Evolutionary conservation across 2,888 invertebrate species (phyloP).

Genomic region (Elgonia sp.): DNA sequence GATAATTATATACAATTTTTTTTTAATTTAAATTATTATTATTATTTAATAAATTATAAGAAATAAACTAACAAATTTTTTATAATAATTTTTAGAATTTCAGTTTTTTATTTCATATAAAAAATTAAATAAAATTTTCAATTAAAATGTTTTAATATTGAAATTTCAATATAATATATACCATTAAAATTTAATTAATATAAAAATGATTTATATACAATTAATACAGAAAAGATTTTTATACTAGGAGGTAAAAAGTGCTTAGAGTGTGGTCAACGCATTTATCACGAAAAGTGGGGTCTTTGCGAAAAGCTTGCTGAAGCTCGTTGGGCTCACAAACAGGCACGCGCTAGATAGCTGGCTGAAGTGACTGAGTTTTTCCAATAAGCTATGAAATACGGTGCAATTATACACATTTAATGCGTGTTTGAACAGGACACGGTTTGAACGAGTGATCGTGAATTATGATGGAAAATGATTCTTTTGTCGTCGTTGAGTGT

Average conservation of each 20-base stretch:
- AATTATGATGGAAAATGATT: conserved; percentile 30
- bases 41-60: no score
- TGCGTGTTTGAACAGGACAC: conserved; percentile 1
- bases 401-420: conserved; percentile 22
- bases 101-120: no score
- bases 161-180: background rate
- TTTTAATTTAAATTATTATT: background rate
- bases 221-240: conserved; percentile 28
- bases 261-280: conserved; percentile 89
- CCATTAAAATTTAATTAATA: background rate
- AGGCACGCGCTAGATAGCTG: conserved; percentile 91
- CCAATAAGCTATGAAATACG: conserved; percentile 83
- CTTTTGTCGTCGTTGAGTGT: conserved; percentile 20
- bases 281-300: conserved; percentile 92
- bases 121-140: no score
- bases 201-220: background rate
- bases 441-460: background rate
- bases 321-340: conserved; percentile 93
- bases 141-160: no score
- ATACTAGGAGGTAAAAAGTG: conserved; percentile 90
- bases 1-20: conserved; percentile 42
- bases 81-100: no score
- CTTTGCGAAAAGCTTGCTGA: conserved; percentile 91
- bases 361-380: conserved; percentile 93
- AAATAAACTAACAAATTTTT: no score